These are phyloP conservation scores for Drosophila nebulosa DNA, from an alignment of 1,140 invertebrate species.

Conservation along the genomic window DNA sequence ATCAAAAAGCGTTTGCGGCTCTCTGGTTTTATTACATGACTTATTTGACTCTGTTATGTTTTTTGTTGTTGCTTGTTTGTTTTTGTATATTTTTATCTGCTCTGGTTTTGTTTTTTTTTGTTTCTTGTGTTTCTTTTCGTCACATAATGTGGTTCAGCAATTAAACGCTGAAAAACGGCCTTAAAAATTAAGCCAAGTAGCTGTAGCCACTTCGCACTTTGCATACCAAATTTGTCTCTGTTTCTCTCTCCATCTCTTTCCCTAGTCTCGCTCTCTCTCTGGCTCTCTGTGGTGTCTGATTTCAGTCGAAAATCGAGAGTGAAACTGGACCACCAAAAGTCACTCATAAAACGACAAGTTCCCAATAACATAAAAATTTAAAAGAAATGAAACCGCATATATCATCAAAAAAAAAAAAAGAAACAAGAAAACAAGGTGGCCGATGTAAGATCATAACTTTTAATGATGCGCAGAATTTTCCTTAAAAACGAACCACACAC, in stretches of 20 bases:
- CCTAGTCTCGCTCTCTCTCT: neutral
- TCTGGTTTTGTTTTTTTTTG: neutral
- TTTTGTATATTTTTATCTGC: constrained; percentile 40
- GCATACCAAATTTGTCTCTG: constrained; percentile 64
- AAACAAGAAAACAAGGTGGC: neutral
- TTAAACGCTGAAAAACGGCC: constrained; percentile 66
- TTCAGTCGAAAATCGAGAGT: constrained; percentile 32
- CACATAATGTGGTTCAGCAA: constrained; percentile 77
- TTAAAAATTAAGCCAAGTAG: constrained; percentile 69
- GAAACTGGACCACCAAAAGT: constrained; percentile 32
- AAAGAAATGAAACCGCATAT: neutral
- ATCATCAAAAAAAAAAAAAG: neutral
- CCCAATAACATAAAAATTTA: constrained; percentile 12
- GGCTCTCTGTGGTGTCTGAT: neutral
- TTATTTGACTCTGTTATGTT: constrained; percentile 46
- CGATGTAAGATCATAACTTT: constrained; percentile 41
- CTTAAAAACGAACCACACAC: constrained; percentile 28
- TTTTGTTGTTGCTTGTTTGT: constrained; percentile 1
- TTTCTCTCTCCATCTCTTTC: constrained; percentile 18
- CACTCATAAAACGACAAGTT: neutral
- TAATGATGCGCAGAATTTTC: constrained; percentile 54
- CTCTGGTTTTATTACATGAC: constrained; percentile 70
- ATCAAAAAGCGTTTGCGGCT: constrained; percentile 65
- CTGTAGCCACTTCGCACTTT: constrained; percentile 58
- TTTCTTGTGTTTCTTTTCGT: constrained; percentile 59